These are phyloP conservation scores for Cyclopterus lumpus DNA, from an alignment of 2,797 vertebrate species.

Conservation along the genomic window DNA sequence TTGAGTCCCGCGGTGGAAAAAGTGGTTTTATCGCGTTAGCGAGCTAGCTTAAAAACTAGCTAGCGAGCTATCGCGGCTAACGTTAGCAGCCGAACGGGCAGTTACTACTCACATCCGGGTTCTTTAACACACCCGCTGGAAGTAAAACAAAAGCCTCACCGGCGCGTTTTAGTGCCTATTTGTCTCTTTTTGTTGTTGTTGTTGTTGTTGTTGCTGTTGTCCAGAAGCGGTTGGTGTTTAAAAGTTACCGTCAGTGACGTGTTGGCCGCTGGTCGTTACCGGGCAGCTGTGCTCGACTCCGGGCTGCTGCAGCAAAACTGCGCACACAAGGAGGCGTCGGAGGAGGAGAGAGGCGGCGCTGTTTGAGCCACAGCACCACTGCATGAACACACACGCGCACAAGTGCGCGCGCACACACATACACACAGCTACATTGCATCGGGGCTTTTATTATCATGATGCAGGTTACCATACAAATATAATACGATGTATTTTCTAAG, in stretches of 20 bases:
- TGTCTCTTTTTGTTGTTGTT: background rate
- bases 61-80: constrained; percentile 22
- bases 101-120: background rate
- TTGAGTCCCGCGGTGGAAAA: background rate
- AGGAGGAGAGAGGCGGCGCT: constrained; percentile 21
- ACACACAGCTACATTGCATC: background rate
- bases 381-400: constrained; percentile 7
- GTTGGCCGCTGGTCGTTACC: constrained; percentile 46
- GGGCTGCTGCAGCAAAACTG: constrained; percentile 70
- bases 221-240: background rate
- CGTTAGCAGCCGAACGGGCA: constrained; percentile 2
- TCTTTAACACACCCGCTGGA: background rate
- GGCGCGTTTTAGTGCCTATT: background rate
- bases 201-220: constrained; percentile 31
- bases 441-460: background rate
- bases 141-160: constrained; percentile 38
- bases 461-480: constrained; percentile 13
- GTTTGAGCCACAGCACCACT: constrained; percentile 49
- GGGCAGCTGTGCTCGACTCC: constrained; percentile 46
- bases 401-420: background rate
- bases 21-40: background rate
- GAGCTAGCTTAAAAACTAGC: constrained; percentile 37
- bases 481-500: background rate
- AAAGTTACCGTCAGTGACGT: background rate
- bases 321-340: constrained; percentile 37